Evolutionary conservation across 1,140 invertebrate genomes (phyloP), one percentile per base, ranked within the genome.

Genomic region (Andricus grossulariae): DNA sequence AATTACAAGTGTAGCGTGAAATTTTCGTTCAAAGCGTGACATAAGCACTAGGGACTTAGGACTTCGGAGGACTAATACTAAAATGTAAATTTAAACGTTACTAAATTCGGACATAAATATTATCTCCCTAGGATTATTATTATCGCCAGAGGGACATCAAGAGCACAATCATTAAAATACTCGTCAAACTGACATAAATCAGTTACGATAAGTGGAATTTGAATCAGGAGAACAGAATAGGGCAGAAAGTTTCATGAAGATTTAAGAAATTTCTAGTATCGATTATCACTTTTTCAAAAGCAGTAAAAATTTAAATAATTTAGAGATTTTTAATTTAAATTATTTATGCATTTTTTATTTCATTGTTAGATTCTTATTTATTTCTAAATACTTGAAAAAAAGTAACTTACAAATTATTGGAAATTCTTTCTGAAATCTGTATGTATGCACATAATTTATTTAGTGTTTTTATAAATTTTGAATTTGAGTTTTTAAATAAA

Each of bases 11-110:
- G 54, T 52, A 60, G 32, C 72, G 73, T 80, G 76, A 83, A 82
- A 81, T 81, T 71, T 32, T 77, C 77, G 75, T 74, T 84, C 79
- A 60, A 79, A 79, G 76, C 78, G 80, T 85, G 84, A 83, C 81
- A 73, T 50, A 71, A 21, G 72, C 77, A 85, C 78, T 85, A 85
- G 84, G 84, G 75, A 55, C 12, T 45, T 76, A 85, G 81, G 54
- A 84, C 60, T 21, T 54, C 45, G 0, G 50, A 49, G 19, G 72
- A 2, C 39, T 45, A 45, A 0, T 45, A 32, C 25, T 32, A 32
- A 32, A 25, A 32, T 32, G 25, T 1, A 49, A 21, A 66, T 70
- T 0, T 8, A 6, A 72, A 52, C 21, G 5, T 60, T 73, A 25
- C 8, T 11, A 55, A 18, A 18, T 45, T 45, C 10, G 39, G n/a